These are phyloP conservation scores for Pegoplata infirma DNA, from an alignment of 2,888 invertebrate species.

Conservation along the genomic window DNA sequence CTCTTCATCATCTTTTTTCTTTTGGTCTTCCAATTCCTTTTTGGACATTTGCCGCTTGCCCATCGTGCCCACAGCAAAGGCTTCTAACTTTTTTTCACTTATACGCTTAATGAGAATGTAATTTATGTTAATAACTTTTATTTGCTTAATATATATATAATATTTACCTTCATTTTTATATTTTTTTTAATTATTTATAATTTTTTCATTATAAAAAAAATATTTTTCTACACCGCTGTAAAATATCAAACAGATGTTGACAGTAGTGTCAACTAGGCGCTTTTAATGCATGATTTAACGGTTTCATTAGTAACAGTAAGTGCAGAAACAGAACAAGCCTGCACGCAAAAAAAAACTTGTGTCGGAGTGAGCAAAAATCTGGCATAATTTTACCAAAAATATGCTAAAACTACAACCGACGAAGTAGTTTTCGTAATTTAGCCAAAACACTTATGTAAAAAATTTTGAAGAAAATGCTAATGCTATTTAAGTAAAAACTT, in stretches of 20 bases:
- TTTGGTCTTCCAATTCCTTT: conserved; percentile 89
- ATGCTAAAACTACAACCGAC: no score
- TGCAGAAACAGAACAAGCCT: no score
- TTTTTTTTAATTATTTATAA: neutral
- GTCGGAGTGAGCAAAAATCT: no score
- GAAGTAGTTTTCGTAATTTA: no score
- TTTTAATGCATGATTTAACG: no score
- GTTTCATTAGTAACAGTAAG: no score
- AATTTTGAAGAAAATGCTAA: no score
- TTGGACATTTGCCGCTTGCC: conserved; percentile 86
- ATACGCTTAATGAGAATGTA: conserved; percentile 78
- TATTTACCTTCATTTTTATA: conserved; percentile 55
- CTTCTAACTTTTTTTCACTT: conserved; percentile 86
- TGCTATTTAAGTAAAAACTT: no score
- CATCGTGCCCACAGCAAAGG: conserved; percentile 87
- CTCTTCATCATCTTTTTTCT: conserved; percentile 92
- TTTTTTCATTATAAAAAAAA: conserved; percentile 13
- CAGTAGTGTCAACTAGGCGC: no score
- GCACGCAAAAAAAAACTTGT: no score
- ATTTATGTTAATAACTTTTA: neutral
- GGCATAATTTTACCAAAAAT: no score
- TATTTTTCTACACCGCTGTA: neutral
- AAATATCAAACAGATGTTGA: neutral
- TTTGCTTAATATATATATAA: neutral
- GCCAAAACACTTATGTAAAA: no score